phyloP scores from a whole-genome alignment of 1,140 invertebrate species.

The Ooceraea biroi region DNA sequence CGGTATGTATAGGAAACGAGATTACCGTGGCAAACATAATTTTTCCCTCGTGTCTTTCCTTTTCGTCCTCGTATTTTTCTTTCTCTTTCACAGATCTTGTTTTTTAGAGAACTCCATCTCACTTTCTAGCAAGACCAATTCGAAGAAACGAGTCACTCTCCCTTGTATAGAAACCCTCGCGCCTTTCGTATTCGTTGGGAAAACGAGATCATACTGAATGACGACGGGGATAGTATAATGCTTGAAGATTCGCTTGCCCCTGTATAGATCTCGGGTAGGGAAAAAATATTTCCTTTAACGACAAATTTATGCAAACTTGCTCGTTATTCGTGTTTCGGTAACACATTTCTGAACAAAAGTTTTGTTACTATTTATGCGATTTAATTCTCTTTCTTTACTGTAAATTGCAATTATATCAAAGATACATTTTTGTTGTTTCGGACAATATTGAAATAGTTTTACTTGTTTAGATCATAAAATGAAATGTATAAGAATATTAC shows the following conservation, averaged over 20 bases:
- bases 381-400: constrained; percentile 1
- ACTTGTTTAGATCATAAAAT: too few species aligned
- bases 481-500: too few species aligned
- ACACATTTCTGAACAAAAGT: constrained; percentile 7
- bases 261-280: background rate
- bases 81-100: constrained; percentile 12
- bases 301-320: constrained; percentile 32
- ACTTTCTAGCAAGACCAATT: background rate
- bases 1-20: constrained; percentile 37
- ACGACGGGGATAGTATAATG: constrained; percentile 63
- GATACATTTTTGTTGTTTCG: background rate
- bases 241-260: constrained; percentile 5
- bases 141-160: constrained; percentile 35
- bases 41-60: constrained; percentile 24
- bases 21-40: constrained; percentile 59
- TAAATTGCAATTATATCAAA: background rate
- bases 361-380: background rate
- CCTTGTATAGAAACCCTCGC: constrained; percentile 16
- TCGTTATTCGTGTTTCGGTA: background rate
- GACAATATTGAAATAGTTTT: background rate
- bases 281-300: constrained; percentile 67
- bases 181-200: constrained; percentile 46
- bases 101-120: constrained; percentile 42
- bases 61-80: constrained; percentile 3
- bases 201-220: constrained; percentile 65